These are phyloP conservation scores for Azorinus chamasolen DNA, from an alignment of 2,888 invertebrate genomes.

Conservation along the genomic window DNA sequence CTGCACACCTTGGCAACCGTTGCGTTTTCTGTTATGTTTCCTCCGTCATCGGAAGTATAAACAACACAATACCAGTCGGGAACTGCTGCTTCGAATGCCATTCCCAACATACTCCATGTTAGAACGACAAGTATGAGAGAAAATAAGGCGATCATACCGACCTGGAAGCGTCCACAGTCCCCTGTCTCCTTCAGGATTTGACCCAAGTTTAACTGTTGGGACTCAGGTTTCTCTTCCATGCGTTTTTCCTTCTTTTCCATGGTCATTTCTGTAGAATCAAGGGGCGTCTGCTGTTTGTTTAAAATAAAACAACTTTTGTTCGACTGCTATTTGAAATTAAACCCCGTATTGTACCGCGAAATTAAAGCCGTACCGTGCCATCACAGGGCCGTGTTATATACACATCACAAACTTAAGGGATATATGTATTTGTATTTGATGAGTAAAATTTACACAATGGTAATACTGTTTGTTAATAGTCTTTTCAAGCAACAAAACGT, in stretches of 20 bases:
- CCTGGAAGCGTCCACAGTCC: conserved; percentile 58
- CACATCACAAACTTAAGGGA: no score
- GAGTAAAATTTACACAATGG: no score
- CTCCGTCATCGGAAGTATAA: not conserved
- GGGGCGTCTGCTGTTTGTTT: no score
- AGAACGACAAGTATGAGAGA: conserved; percentile 4
- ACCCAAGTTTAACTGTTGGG: conserved; percentile 12
- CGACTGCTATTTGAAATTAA: no score
- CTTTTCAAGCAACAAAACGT: no score
- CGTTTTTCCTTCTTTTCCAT: not conserved
- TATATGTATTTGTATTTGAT: no score
- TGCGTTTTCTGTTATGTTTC: not conserved
- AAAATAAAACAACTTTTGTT: no score
- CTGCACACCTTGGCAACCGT: conserved; percentile 25
- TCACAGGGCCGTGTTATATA: no score
- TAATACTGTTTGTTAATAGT: no score
- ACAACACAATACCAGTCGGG: conserved; percentile 57
- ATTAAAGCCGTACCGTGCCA: no score
- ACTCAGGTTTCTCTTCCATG: no score
- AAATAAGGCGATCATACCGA: conserved; percentile 20
- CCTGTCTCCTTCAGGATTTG: conserved; percentile 50
- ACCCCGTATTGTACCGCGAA: no score
- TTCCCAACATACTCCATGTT: conserved; percentile 61
- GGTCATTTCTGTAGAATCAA: not conserved
- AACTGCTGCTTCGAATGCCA: conserved; percentile 48